Evolutionary conservation across 2,113 vertebrate species (phyloP).

Genomic region (human (Homo sapiens)): GRCh38 chr14:29379001-29379500

Average conservation of each 20-base stretch:
- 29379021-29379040: background rate
- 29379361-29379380: slow-evolving; percentile 74
- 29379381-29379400: slow-evolving; percentile 65
- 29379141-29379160: slow-evolving; percentile 73
- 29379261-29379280: slow-evolving; percentile 71
- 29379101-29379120: slow-evolving; percentile 76
- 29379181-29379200: slow-evolving; percentile 77
- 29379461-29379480: background rate
- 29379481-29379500: slow-evolving; percentile 30
- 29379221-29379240: slow-evolving; percentile 77
- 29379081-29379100: slow-evolving; percentile 74
- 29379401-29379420: slow-evolving; percentile 70
- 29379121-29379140: slow-evolving; percentile 81
- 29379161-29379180: slow-evolving; percentile 77
- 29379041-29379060: slow-evolving; percentile 74
- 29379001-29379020: slow-evolving; percentile 74
- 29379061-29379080: slow-evolving; percentile 76
- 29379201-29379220: slow-evolving; percentile 71
- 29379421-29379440: slow-evolving; percentile 62
- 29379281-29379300: slow-evolving; percentile 71
- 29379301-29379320: slow-evolving; percentile 78
- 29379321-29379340: slow-evolving; percentile 78
- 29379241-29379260: slow-evolving; percentile 75
- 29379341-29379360: slow-evolving; percentile 62
- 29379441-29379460: slow-evolving; percentile 42